These are phyloP conservation scores for Melospiza melodia DNA, from an alignment of 2,113 vertebrate genomes.

Conservation along the genomic window DNA sequence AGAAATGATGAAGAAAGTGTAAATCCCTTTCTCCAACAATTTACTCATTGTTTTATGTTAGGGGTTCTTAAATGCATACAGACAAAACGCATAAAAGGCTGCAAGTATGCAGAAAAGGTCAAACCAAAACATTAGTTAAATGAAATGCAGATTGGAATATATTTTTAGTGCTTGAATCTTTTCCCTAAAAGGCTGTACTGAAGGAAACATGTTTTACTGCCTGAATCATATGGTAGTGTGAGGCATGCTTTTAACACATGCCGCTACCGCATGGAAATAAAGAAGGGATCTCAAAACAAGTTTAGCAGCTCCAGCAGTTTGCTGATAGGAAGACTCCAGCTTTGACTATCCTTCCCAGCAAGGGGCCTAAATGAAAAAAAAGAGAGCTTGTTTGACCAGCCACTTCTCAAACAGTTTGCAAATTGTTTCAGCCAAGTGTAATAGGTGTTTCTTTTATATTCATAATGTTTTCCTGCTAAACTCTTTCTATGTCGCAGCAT, in stretches of 20 bases:
- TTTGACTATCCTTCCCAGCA: not conserved
- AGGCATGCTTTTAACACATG: conserved; percentile 43
- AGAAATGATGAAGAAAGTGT: not conserved
- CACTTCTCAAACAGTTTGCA: not conserved
- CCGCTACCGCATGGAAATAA: conserved; percentile 7
- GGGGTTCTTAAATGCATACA: not conserved
- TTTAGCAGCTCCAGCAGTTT: not conserved
- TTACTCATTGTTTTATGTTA: not conserved
- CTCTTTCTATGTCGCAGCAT: not conserved
- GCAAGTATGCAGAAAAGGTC: not conserved
- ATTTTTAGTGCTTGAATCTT: conserved; percentile 31
- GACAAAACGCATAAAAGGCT: not conserved
- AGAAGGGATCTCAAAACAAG: conserved; percentile 27
- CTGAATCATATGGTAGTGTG: conserved; percentile 45
- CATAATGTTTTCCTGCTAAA: not conserved
- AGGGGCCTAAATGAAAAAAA: not conserved
- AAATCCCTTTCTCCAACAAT: not conserved
- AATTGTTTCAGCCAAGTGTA: not conserved
- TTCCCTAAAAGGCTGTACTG: conserved; percentile 50
- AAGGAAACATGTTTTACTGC: conserved; percentile 41
- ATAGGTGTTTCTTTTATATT: not conserved
- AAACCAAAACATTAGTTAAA: conserved; percentile 28
- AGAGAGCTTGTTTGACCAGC: not conserved
- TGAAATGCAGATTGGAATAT: conserved; percentile 3
- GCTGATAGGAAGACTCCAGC: not conserved